phyloP scores from a whole-genome alignment of 2,888 invertebrate genomes.

The Acrocyrtus sp. region DNA sequence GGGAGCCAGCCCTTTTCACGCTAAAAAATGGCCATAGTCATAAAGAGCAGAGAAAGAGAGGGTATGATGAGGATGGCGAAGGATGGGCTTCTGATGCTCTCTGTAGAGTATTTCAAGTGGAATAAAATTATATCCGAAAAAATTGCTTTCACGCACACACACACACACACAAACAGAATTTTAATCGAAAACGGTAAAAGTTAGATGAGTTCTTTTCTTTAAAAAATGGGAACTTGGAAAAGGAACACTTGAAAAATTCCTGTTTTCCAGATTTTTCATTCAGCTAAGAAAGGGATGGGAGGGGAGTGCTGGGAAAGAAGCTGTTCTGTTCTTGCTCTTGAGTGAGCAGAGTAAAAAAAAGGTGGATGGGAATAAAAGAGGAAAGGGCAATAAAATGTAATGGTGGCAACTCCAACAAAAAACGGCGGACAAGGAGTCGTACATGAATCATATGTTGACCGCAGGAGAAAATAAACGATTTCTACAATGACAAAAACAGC shows the following conservation, averaged over 20 bases:
- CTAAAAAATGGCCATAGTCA: too few relatives aligned
- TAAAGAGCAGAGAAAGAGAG: too few relatives aligned
- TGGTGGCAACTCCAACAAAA: slow-evolving; percentile 22
- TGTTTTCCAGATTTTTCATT: too few relatives aligned
- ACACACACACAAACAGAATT: too few relatives aligned
- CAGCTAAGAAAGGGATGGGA: neutral
- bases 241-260: too few relatives aligned
- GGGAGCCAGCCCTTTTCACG: too few relatives aligned
- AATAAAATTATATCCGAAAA: slow-evolving; percentile 29
- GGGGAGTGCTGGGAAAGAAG: neutral
- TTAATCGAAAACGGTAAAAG: slow-evolving; percentile 13
- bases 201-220: neutral
- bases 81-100: too few relatives aligned
- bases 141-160: slow-evolving; percentile 18
- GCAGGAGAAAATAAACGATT: too few relatives aligned
- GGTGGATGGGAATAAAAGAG: neutral
- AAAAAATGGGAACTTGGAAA: neutral
- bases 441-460: too few relatives aligned
- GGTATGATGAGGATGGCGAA: too few relatives aligned
- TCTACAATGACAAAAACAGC: too few relatives aligned
- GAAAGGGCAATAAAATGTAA: slow-evolving; percentile 45
- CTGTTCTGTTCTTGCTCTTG: neutral
- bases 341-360: neutral
- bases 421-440: too few relatives aligned
- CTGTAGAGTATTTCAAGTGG: slow-evolving; percentile 34